Base-by-base conservation (phyloP, 2,113 vertebrate genomes). In the Rousettus leschenaultii region DNA sequence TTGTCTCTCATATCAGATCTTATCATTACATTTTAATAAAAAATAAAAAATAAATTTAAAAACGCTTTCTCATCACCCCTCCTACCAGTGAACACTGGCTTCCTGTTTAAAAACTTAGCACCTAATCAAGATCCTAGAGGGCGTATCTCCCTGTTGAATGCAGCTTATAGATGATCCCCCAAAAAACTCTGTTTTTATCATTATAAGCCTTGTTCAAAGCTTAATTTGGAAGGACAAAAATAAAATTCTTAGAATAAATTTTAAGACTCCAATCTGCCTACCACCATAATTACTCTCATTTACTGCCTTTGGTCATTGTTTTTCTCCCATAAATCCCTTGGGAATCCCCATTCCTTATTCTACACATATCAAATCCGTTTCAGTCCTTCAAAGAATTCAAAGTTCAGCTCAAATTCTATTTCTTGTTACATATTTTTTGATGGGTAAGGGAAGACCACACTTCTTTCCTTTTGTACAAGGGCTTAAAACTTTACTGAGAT, bases 401-500 rank as follows among this genome's bases (percentile, higher is more conserved):
- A 94, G 16, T 86, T 86, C 70, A 63, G 21, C 30, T 74, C 61
- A 91, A 61, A 84, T 86, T 2, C 26, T 48, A 28, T 68, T 86
- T 68, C 51, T 55, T 63, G 0, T n/a, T 68, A 79, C 40, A 38
- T 26, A 24, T 45, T 57, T 89, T 93, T 55, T 73, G 2, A 8
- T 53, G 19, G 10, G 26, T 73, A 45, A 55, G 22, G 18, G 7
- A 16, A 95, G 6, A 8, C 19, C 30, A 92, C 1, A 70, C 14
- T 43, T 61, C 22, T 65, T 61, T 57, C 21, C 13, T 48, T 92
- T 88, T 74, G 51, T 75, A 66, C 8, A 74, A 84, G 1, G 1
- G 4, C 35, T 68, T 86, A 26, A 96, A 86, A 91, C 92, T 75
- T 95, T 74, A 86, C 51, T 65, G 14, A 88, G 51, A 91, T 90